Base-by-base conservation (phyloP, 2,888 invertebrate species). In the Eulithis prunata region DNA sequence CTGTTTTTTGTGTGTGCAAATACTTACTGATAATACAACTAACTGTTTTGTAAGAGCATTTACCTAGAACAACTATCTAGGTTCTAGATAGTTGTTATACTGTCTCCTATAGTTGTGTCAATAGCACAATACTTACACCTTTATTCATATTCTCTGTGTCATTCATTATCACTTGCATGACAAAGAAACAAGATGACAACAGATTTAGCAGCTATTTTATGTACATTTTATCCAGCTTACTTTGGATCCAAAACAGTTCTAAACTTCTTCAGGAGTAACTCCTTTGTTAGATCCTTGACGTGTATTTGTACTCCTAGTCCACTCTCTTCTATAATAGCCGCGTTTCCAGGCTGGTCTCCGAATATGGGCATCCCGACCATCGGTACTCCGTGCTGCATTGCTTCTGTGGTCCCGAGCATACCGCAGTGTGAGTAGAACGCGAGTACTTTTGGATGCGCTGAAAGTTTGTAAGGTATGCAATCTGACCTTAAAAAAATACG, bases 351-450 rank as follows among this genome's bases (percentile, higher is more conserved):
- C 76, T 95, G 95, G 75, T 95, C 95, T 51, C 94, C 95, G 68
- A 93, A 93, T 67, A 94, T 87, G 4, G 95, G 95, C 89, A 95
- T 94, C n/a, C 92, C 91, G 2, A 95, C 73, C 65, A 94, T 86
- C 12, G 95, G 95, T 6, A 94, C 94, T 36, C 94, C 95, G 68
- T 93, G 90, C 68, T 94, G 85, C 3, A 94, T 90, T 1, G 94
- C 94, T 76, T 95, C 95, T 3, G 93, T 94, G 2, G 91, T 90
- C 7, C 95, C 93, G 66, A 94, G 80, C 69, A 94, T 83, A 0
- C 95, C 95, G 52, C 94, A 94, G 75, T 95, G 95, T 0, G 94
- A 91, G 66, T 94, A 93, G 75, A 94, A 95, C 0, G 92, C 94
- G 62, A 93, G 74, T 0, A 80, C 78, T 6, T 84, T 83, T 3